Base-by-base conservation (phyloP, 2,888 invertebrate species). In the Limnephilus lunatus region DNA sequence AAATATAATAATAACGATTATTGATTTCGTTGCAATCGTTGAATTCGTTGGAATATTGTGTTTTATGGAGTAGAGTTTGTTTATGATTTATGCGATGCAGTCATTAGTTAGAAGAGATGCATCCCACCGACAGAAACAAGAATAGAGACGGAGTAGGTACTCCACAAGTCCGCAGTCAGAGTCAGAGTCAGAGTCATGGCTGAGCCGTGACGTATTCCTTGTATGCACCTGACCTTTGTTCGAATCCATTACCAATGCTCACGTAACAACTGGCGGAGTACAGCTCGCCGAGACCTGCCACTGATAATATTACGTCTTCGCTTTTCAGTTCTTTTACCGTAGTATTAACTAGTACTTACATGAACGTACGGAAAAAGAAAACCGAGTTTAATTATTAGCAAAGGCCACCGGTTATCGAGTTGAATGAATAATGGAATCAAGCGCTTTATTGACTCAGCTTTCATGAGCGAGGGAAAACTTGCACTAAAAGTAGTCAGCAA, bases 141-240 rank as follows among this genome's bases (percentile, higher is more conserved):
- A 68, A 68, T 68, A 68, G 25, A 68, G 68, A 68, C 25, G 68
- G 25, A 68, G n/a, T 48, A 48, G 48, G 48, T 25, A 68, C 68
- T 68, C 68, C 25, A 68, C 68, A n/a, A 68, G 68, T n/a, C 68
- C 68, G 9, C 25, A 68, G 68, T 68, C 68, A 68, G 68, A 68
- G 25, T 68, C 68, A 68, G 68, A 68, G 25, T 68, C 68, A 68
- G 68, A 68, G 85, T 90, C 90, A 85, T 48, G 90, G 83, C 68
- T 85, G 53, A 85, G 32, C 68, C 7, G 90, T 90, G 85, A 85
- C 80, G 85, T 86, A 91, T 80, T 30, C 81, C 48, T 85, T 88
- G 90, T n/a, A 88, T 91, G 85, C 90, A 92, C 92, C 92, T 93
- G 93, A 93, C 93, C 93, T 92, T 93, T 92, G 92, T 91, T 91